Evolutionary conservation across 1,140 invertebrate genomes (phyloP).

Genomic region (Dinothrombium tinctorium): DNA sequence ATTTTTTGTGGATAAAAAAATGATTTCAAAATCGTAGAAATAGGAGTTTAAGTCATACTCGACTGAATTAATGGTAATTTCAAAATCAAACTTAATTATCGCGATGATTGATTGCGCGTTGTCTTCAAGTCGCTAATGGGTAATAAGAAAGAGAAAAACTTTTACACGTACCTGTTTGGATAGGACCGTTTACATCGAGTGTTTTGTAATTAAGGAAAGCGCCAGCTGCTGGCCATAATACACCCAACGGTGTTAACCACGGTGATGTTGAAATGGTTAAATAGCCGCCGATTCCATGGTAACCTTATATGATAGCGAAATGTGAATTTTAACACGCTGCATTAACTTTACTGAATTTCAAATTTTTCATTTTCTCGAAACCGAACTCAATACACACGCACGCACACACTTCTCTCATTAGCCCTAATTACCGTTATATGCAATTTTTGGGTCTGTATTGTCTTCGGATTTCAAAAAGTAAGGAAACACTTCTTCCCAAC

Average conservation of each 20-base stretch:
- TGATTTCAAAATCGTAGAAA: neutral
- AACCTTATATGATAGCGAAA: slow-evolving; percentile 1
- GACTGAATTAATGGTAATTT: no score
- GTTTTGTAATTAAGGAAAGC: slow-evolving; percentile 43
- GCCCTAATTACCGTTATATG: slow-evolving; percentile 17
- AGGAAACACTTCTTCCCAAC: slow-evolving; percentile 52
- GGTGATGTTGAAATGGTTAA: slow-evolving; percentile 15
- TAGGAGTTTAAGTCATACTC: no score
- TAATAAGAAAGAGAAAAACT: neutral
- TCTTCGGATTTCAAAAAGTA: slow-evolving; percentile 78
- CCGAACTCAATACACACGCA: no score
- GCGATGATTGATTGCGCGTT: no score
- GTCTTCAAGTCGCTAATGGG: no score
- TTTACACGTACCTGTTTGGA: slow-evolving; percentile 35
- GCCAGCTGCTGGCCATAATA: slow-evolving; percentile 40
- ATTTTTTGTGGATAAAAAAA: neutral
- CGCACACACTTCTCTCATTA: neutral
- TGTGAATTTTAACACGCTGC: no score
- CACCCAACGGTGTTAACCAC: slow-evolving; percentile 22
- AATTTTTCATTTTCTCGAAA: no score
- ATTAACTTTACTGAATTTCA: no score
- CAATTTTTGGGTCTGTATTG: slow-evolving; percentile 40
- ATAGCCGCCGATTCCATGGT: slow-evolving; percentile 15
- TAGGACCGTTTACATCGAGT: slow-evolving; percentile 52
- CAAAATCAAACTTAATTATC: no score